Evolutionary conservation across 2,888 invertebrate species (phyloP).

Genomic region (Meghimatium bilineatum): DNA sequence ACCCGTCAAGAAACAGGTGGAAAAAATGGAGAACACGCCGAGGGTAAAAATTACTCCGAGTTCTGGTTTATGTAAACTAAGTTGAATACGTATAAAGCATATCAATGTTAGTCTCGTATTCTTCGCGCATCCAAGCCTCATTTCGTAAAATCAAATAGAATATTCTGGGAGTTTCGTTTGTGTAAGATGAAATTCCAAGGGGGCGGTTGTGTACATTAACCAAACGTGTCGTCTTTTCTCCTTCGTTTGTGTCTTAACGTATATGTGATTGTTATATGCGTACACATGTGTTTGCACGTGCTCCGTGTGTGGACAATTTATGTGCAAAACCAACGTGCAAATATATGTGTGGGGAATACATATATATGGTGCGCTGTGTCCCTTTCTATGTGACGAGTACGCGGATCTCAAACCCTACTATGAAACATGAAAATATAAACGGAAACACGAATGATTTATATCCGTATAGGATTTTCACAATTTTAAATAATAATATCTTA

Average conservation of each 20-base stretch:
- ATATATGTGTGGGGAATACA: too few relatives aligned
- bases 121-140: slow-evolving; percentile 12
- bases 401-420: too few relatives aligned
- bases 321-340: neutral
- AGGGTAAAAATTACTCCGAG: neutral
- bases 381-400: too few relatives aligned
- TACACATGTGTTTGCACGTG: neutral
- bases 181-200: neutral
- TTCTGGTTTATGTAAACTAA: slow-evolving; percentile 40
- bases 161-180: slow-evolving; percentile 22
- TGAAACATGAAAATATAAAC: too few relatives aligned
- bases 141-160: slow-evolving; percentile 34
- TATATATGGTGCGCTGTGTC: too few relatives aligned
- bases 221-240: neutral
- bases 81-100: slow-evolving; percentile 28
- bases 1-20: neutral
- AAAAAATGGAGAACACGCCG: neutral
- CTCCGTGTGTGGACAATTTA: neutral
- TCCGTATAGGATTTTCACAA: too few relatives aligned
- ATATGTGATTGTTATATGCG: neutral
- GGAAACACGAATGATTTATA: too few relatives aligned
- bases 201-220: slow-evolving; percentile 6
- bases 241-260: neutral
- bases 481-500: too few relatives aligned
- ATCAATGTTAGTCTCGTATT: slow-evolving; percentile 31